A percentile compares a stretch with the other conserved stretches of the same genome.
Evolutionary conservation across 2,797 vertebrate genomes (phyloP).

Genomic region (Microctenopoma stevenorrisi): DNA sequence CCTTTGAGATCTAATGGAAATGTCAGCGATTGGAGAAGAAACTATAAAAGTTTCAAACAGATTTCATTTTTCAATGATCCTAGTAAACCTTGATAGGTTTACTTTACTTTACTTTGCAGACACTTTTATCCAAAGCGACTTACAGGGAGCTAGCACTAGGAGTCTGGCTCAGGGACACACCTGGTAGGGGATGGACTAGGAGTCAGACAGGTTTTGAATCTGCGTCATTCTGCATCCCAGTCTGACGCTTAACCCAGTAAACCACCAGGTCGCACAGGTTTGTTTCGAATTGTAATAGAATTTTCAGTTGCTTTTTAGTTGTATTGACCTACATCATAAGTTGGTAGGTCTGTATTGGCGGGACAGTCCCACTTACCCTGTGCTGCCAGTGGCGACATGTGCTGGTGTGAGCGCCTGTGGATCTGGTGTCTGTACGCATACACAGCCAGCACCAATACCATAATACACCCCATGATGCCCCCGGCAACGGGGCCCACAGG

Average conservation of each 20-base stretch:
- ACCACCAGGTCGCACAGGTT: too few species aligned
- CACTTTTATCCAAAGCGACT: too few species aligned
- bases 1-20: slow-evolving; percentile 26
- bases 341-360: background rate
- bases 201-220: too few species aligned
- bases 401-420: slow-evolving; percentile 96
- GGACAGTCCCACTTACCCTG: slow-evolving; percentile 86
- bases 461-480: slow-evolving; percentile 98
- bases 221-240: too few species aligned
- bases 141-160: too few species aligned
- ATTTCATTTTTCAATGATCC: too few species aligned
- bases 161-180: too few species aligned
- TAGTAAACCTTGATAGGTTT: too few species aligned
- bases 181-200: too few species aligned
- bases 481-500: slow-evolving; percentile 97
- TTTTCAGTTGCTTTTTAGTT: background rate
- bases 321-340: background rate
- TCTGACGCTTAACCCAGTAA: too few species aligned
- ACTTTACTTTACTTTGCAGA: too few species aligned
- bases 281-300: too few species aligned
- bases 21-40: background rate
- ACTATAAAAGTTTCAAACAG: slow-evolving; percentile 8
- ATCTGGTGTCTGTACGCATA: slow-evolving; percentile 98
- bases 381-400: slow-evolving; percentile 97
- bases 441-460: slow-evolving; percentile 96